These are phyloP conservation scores for Bovichtus diacanthus DNA, from an alignment of 2,797 vertebrate genomes.

Conservation along the genomic window DNA sequence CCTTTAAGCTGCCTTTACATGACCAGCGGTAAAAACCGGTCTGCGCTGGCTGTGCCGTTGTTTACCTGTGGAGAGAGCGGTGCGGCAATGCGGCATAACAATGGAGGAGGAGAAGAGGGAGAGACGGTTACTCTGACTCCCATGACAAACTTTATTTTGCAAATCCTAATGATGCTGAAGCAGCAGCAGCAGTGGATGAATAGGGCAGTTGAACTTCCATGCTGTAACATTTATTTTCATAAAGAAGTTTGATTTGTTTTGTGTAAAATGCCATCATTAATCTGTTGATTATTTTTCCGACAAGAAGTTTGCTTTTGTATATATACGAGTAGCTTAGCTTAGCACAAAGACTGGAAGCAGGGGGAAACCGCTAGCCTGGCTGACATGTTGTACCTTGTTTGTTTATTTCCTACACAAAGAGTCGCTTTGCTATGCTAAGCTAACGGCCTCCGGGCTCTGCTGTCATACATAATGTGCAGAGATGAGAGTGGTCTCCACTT, in stretches of 20 bases:
- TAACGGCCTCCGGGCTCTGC: neutral
- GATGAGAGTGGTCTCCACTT: no score
- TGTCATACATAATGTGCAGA: no score
- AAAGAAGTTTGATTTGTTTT: no score
- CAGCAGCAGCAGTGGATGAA: constrained; percentile 27
- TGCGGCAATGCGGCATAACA: no score
- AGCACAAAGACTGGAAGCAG: neutral
- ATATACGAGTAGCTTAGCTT: neutral
- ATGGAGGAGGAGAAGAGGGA: constrained; percentile 36
- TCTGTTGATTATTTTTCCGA: neutral
- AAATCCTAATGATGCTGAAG: constrained; percentile 61
- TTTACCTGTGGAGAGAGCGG: no score
- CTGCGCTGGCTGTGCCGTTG: no score
- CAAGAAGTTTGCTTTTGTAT: neutral
- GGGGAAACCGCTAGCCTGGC: neutral
- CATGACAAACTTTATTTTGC: constrained; percentile 72
- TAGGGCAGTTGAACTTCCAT: no score
- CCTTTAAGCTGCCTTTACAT: no score
- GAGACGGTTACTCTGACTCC: constrained; percentile 71
- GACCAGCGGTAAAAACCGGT: no score
- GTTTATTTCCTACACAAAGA: neutral
- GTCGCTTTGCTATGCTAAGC: neutral
- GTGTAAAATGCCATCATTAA: neutral
- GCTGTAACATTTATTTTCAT: neutral
- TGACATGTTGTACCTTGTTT: neutral